phyloP scores from a whole-genome alignment of 2,797 vertebrate genomes.

The Falco concolor region DNA sequence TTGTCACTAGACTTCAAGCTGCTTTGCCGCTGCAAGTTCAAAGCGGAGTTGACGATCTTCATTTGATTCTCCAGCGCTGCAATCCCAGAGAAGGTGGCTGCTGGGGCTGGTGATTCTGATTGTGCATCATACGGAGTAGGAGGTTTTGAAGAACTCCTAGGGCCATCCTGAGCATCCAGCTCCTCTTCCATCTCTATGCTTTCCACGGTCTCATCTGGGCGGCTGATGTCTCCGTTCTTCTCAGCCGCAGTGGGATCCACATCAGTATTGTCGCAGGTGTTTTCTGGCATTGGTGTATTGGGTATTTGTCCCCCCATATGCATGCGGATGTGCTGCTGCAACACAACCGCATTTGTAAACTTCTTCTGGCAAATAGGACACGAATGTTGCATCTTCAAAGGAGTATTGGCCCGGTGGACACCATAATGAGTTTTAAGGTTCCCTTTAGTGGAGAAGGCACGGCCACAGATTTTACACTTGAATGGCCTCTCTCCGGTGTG shows the following conservation, averaged over 20 bases:
- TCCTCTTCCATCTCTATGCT: slow-evolving; percentile 78
- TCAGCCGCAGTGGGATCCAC: slow-evolving; percentile 73
- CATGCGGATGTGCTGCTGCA: slow-evolving; percentile 98
- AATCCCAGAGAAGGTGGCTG: slow-evolving; percentile 73
- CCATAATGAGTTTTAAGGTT: slow-evolving; percentile 97
- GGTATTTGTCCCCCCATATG: slow-evolving; percentile 98
- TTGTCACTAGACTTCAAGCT: slow-evolving; percentile 82
- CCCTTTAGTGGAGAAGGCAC: slow-evolving; percentile 96
- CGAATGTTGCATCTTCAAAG: slow-evolving; percentile 92
- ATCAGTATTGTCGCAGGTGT: slow-evolving; percentile 77
- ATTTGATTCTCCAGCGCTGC: slow-evolving; percentile 77
- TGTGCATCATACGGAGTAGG: slow-evolving; percentile 58
- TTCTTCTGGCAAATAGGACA: slow-evolving; percentile 99
- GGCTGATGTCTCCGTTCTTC: slow-evolving; percentile 67
- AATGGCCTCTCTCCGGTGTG: slow-evolving; percentile 96
- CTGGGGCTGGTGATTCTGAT: slow-evolving; percentile 32
- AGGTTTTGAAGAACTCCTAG: slow-evolving; percentile 66
- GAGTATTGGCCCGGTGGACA: slow-evolving; percentile 88
- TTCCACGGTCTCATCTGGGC: slow-evolving; percentile 74
- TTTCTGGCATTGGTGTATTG: slow-evolving; percentile 87
- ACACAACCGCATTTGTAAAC: slow-evolving; percentile 93
- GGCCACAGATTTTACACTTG: slow-evolving; percentile 94
- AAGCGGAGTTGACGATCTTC: slow-evolving; percentile 79
- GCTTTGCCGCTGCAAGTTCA: slow-evolving; percentile 85
- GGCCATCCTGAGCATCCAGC: slow-evolving; percentile 71